phyloP scores from a whole-genome alignment of 2,888 invertebrate genomes.

The Apodemia hepburni region DNA sequence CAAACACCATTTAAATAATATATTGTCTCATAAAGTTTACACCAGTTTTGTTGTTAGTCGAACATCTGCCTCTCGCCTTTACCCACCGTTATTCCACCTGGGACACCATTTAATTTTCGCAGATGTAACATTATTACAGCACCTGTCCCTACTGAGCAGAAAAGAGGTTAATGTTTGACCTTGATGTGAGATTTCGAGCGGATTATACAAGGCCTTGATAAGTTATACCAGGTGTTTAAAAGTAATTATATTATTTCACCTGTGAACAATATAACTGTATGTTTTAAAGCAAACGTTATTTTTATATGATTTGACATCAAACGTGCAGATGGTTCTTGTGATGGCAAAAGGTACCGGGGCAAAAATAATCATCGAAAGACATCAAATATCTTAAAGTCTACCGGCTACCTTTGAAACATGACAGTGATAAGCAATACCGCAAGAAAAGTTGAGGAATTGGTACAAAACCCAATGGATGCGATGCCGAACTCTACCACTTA shows the following conservation, averaged over 20 bases:
- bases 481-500: too few species aligned
- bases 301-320: background rate
- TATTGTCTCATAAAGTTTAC: background rate
- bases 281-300: background rate
- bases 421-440: too few species aligned
- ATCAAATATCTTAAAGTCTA: too few species aligned
- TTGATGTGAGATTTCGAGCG: conserved; percentile 11
- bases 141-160: conserved; percentile 2
- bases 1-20: conserved; percentile 1
- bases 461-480: too few species aligned
- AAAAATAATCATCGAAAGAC: background rate
- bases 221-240: conserved; percentile 11
- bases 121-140: conserved; percentile 5
- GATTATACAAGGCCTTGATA: conserved; percentile 3
- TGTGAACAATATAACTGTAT: conserved; percentile 5
- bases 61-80: conserved; percentile 13
- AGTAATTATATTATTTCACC: conserved; percentile 14
- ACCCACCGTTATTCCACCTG: conserved; percentile 9
- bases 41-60: background rate
- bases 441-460: too few species aligned
- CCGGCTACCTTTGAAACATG: too few species aligned
- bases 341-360: background rate
- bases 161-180: conserved; percentile 14
- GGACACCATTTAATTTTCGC: conserved; percentile 11
- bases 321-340: background rate